Evolutionary conservation across 2,888 invertebrate genomes (phyloP).

Genomic region (Synanthedon tipuliformis): DNA sequence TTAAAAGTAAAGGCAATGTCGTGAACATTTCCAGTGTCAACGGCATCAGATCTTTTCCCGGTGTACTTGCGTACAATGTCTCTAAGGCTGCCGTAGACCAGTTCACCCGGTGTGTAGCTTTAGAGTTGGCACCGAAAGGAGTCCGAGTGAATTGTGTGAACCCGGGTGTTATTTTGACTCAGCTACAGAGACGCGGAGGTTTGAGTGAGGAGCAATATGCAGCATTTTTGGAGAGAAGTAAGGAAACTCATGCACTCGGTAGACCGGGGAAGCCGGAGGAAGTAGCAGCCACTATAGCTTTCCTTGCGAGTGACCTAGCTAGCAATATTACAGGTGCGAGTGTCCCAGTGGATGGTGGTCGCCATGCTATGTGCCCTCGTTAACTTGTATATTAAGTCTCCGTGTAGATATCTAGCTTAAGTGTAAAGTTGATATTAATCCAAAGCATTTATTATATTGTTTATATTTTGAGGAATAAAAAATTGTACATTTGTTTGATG

Average conservation of each 20-base stretch:
- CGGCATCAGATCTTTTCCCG: constrained; percentile 90
- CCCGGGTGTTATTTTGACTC: constrained; percentile 92
- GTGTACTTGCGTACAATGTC: constrained; percentile 90
- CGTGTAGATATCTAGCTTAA: background rate
- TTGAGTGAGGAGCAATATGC: constrained; percentile 84
- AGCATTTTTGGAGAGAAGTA: constrained; percentile 85
- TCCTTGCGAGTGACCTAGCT: constrained; percentile 88
- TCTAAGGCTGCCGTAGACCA: constrained; percentile 96
- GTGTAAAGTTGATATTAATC: background rate
- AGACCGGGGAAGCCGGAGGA: constrained; percentile 86
- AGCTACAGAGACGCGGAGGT: constrained; percentile 88
- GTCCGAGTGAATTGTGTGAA: constrained; percentile 93
- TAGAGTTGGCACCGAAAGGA: constrained; percentile 85
- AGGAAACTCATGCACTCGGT: constrained; percentile 92
- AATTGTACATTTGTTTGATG: background rate
- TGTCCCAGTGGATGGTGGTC: constrained; percentile 93
- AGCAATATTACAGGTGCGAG: constrained; percentile 92
- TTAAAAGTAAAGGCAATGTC: constrained; percentile 87
- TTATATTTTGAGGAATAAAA: background rate
- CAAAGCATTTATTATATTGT: background rate
- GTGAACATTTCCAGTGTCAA: constrained; percentile 97
- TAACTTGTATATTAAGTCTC: constrained; percentile 33
- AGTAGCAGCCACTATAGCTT: constrained; percentile 90
- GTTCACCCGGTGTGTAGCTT: constrained; percentile 90
- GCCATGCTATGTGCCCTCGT: constrained; percentile 93